A percentile compares a stretch with the other conserved stretches of the same genome.
phyloP scores from a whole-genome alignment of 2,113 vertebrate species.

The Pelusios castaneus region DNA sequence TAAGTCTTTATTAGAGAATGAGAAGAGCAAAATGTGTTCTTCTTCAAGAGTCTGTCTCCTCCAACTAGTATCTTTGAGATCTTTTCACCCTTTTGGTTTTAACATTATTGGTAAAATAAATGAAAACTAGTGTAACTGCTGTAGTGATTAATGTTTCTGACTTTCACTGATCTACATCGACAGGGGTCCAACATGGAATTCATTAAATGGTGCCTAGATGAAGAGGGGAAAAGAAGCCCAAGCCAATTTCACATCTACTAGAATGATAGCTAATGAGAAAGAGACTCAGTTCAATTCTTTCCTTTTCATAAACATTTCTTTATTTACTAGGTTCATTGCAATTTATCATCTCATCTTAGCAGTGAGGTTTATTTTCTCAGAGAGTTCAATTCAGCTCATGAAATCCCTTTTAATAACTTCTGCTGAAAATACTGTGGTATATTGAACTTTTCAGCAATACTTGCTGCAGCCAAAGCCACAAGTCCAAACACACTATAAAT shows the following conservation, averaged over 20 bases:
- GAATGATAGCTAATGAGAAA: not conserved
- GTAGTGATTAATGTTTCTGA: slow-evolving; percentile 1
- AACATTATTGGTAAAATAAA: not conserved
- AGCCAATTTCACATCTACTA: not conserved
- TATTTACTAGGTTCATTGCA: not conserved
- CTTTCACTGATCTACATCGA: not conserved
- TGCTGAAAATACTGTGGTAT: not conserved
- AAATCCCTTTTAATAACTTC: not conserved
- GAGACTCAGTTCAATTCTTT: not conserved
- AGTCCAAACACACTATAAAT: not conserved
- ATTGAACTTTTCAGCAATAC: not conserved
- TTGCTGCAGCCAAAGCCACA: not conserved
- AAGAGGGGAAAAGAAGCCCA: not conserved
- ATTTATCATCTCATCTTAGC: not conserved
- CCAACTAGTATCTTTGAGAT: not conserved
- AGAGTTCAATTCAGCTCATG: not conserved
- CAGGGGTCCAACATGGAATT: not conserved
- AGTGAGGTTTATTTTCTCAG: not conserved
- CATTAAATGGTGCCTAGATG: not conserved
- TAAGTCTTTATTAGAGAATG: not conserved
- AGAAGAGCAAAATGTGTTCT: not conserved
- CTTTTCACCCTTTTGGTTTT: not conserved
- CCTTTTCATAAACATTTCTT: not conserved
- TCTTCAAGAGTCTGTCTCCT: not conserved
- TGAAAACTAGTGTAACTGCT: not conserved